Evolutionary conservation across 2,888 invertebrate species (phyloP), one percentile per base, ranked within the genome.

Genomic region (Cyrtodaria siliqua): DNA sequence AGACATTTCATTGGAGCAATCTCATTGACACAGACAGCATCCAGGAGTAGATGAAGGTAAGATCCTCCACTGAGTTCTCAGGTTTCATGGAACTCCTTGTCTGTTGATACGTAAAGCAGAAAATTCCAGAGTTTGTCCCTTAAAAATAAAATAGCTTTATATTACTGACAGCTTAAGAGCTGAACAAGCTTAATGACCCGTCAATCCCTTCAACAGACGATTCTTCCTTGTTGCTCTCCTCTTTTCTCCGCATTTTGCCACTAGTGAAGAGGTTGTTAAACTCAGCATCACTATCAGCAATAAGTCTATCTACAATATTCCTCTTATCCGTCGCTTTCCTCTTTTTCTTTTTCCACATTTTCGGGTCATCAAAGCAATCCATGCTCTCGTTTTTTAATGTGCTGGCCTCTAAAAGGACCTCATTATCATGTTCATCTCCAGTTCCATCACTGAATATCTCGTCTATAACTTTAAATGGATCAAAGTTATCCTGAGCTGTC

Each of bases 331-430:
- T 47, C 52, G 53, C 59, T 52, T 75, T 67, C 18, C 56, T 64
- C 26, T 75, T 75, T 27, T 44, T 53, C 59, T 38, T 49, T 55
- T 82, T 83, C 83, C 85, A 85, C 50, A 82, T 79, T 60, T 69
- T 79, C 9, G 85, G 79, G 42, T 79, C 76, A 62, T 75, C 72
- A 76, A 73, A 78, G 53, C 62, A 70, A 56, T 76, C 80, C 26
- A 55, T 42, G 47, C 64, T 72, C 44, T 83, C 82, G 72, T 89
- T 84, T 52, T 82, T 80, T 0, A 88, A 72, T 20, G 89, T 88
- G 57, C 84, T 86, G 18, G 64, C 70, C 44, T 84, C 75, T 16
- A 82, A 49, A 29, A 84, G 40, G 16, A 72, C 72, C 20, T 70
- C 61, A 49, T 49, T 62, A 8, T 81, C 78, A 29, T 64, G 64